Percentiles rank a stretch among this genome's conserved stretches.
Conservation (phyloP, 2,113 vertebrate genomes). For the Gadus chalcogrammus region DNA sequence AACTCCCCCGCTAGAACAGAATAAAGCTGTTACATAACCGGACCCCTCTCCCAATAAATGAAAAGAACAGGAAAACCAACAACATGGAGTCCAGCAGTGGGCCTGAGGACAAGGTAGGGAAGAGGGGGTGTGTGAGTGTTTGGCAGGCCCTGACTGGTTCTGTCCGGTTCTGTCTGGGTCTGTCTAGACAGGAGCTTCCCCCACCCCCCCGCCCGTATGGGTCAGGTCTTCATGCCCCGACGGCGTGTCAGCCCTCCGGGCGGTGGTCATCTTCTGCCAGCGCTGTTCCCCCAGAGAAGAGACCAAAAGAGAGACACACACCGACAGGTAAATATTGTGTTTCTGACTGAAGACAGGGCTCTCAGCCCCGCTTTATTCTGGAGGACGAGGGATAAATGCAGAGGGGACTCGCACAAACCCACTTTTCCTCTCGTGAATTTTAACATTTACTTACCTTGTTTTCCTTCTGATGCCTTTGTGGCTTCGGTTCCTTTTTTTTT, state of each 20-base stretch:
- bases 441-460: no score
- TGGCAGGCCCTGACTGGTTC: slow-evolving; percentile 24
- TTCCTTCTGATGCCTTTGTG: no score
- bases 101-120: background rate
- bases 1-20: slow-evolving; percentile 1
- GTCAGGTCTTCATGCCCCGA: slow-evolving; percentile 68
- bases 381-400: no score
- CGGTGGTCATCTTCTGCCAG: slow-evolving; percentile 79
- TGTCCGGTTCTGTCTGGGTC: slow-evolving; percentile 14
- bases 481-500: no score
- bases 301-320: background rate
- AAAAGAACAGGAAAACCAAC: no score
- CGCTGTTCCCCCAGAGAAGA: slow-evolving; percentile 65
- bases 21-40: background rate
- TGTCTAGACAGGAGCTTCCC: slow-evolving; percentile 67
- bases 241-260: slow-evolving; percentile 56
- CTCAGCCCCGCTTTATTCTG: no score
- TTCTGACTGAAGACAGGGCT: background rate
- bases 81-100: no score
- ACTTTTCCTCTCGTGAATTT: no score
- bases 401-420: no score
- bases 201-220: slow-evolving; percentile 60
- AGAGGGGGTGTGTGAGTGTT: no score
- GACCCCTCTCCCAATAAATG: no score
- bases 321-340: background rate